Conservation (phyloP, 2,797 vertebrate genomes). For the Hirundo rustica region DNA sequence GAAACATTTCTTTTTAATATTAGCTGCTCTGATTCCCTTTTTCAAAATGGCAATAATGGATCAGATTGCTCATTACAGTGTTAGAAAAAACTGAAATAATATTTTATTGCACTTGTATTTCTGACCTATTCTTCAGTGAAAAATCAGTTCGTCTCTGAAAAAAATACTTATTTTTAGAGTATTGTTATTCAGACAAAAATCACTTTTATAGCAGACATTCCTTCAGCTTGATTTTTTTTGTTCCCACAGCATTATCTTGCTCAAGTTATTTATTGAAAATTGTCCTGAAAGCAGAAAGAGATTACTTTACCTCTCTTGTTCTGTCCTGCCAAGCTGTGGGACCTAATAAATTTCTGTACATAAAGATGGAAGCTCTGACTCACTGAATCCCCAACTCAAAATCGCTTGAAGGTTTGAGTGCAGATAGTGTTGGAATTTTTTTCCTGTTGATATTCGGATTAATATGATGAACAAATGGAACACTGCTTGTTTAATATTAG, state of each 20-base stretch:
- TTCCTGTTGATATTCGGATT: background rate
- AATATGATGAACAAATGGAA: background rate
- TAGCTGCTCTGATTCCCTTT: background rate
- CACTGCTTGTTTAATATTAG: background rate
- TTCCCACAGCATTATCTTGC: background rate
- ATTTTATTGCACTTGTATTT: background rate
- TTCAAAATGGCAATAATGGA: conserved; percentile 8
- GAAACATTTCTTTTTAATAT: conserved; percentile 49
- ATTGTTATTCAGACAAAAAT: background rate
- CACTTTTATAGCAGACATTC: background rate
- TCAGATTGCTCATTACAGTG: conserved; percentile 5
- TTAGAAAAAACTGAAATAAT: background rate
- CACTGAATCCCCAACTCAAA: background rate
- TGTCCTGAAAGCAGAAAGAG: background rate
- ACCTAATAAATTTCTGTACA: background rate
- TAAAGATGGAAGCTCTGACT: background rate
- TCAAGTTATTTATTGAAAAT: background rate
- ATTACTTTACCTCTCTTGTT: background rate
- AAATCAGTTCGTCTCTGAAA: background rate
- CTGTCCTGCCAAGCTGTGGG: background rate
- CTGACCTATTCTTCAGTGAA: background rate
- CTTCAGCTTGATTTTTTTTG: background rate
- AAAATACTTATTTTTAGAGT: background rate
- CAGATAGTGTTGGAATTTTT: background rate
- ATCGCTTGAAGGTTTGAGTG: background rate